These are phyloP conservation scores for Turnix velox DNA, from an alignment of 2,113 vertebrate species.

Conservation along the genomic window DNA sequence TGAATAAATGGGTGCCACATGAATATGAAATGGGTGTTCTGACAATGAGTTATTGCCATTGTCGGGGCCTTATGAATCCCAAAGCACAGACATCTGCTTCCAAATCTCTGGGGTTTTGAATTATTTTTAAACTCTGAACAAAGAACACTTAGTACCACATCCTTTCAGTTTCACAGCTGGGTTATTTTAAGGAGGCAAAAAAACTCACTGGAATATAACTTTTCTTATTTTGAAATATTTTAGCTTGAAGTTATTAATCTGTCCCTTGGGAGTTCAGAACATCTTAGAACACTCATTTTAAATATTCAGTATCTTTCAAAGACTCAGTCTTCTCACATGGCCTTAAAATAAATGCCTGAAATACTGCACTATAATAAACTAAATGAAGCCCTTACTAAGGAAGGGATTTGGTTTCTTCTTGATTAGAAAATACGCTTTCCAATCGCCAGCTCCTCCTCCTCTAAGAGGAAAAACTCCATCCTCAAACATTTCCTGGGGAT, in stretches of 20 bases:
- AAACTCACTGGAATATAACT: background rate
- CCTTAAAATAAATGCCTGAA: background rate
- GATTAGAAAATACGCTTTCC: background rate
- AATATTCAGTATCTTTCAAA: background rate
- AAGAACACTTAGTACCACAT: constrained; percentile 59
- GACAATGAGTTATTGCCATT: background rate
- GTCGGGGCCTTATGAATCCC: background rate
- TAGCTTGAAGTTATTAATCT: constrained; percentile 16
- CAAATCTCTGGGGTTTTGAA: constrained; percentile 30
- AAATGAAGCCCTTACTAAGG: background rate
- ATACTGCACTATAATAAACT: background rate
- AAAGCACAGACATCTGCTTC: constrained; percentile 55
- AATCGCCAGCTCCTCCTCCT: background rate
- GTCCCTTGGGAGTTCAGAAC: background rate
- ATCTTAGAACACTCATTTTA: background rate
- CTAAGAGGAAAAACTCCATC: background rate
- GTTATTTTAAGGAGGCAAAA: constrained; percentile 50
- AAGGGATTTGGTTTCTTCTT: background rate
- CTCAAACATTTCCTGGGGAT: background rate
- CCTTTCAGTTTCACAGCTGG: constrained; percentile 54
- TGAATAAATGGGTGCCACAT: background rate
- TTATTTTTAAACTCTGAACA: constrained; percentile 58
- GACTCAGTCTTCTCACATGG: background rate
- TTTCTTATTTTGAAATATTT: constrained; percentile 43
- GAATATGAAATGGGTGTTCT: background rate